A percentile compares a stretch with the other conserved stretches of the same genome.
Evolutionary conservation across 2,888 invertebrate species (phyloP).

Genomic region (Chironomus riparius): DNA sequence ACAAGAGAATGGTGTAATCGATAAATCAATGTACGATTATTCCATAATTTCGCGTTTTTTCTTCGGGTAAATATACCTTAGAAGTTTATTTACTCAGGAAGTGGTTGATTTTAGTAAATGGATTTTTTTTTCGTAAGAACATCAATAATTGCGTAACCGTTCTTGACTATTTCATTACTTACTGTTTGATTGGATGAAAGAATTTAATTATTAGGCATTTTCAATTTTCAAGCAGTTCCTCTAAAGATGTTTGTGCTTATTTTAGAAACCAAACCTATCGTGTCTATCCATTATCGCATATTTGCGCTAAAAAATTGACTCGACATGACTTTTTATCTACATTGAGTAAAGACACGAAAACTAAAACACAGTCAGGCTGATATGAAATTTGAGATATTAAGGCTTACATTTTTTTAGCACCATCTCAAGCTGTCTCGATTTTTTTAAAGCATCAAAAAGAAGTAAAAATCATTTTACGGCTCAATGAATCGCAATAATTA

Average conservation of each 20-base stretch:
- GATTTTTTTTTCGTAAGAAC: neutral
- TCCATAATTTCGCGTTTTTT: neutral
- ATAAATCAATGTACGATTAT: neutral
- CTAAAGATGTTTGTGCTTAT: no score
- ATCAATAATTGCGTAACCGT: neutral
- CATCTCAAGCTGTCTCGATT: no score
- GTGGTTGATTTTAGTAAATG: slow-evolving; percentile 1
- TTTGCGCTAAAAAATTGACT: neutral
- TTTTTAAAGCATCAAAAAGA: no score
- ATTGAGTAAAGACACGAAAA: neutral
- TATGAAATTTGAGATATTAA: no score
- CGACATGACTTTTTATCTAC: neutral
- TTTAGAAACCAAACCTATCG: no score
- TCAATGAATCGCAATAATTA: slow-evolving; percentile 18
- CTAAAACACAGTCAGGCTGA: no score
- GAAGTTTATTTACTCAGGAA: neutral
- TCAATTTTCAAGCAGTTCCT: no score
- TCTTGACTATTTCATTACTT: neutral
- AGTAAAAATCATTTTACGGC: slow-evolving; percentile 4
- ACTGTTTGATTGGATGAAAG: neutral
- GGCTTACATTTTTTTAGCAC: no score
- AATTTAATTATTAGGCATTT: no score
- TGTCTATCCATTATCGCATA: no score
- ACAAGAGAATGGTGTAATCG: neutral
- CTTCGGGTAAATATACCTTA: no score